Evolutionary conservation across 30 jellyfish, hydroid and myxozoan genomes (phyloP), one percentile per base, ranked within the genome.

Genomic region (Mastigias papua): DNA sequence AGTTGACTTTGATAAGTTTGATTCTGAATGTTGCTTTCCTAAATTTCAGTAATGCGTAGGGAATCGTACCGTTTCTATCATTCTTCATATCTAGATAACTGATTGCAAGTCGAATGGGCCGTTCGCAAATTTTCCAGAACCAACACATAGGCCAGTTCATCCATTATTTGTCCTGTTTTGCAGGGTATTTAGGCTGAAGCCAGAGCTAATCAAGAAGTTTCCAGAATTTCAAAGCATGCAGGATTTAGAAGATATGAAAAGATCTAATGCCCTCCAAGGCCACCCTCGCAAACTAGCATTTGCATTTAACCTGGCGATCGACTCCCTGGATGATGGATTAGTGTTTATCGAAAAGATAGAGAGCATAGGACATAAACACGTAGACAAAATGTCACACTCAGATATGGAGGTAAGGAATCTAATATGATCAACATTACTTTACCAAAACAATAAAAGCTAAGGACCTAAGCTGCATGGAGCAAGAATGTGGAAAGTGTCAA

Each of bases 301-400:
- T 48, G 91, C 91, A 35, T 82, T 82, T 65, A 69, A 69, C 27
- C 35, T 82, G 60, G 91, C 91, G 13, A 82, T 82, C 26, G 81
- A 68, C 17, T 82, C 84, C 17, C 51, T 82, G 31, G 84, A 82
- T 32, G 91, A 82, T 69, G 91, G 84, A 2, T 32, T 62, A 25
- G 46, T 26, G 23, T 82, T 82, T 77, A 82, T 82, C 57, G 84
- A 68, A 69, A 82, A 82, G 42, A 82, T 82, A 13, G 91, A 82
- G 29, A 82, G 91, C 81, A 68, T 82, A 16, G 91, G 91, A 1
- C 32, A 67, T 48, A 82, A 67, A 22, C 91, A 82, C 48, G 8
- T 82, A 21, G 77, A 68, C 49, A 82, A 82, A 82, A 62, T 82
- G 91, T 49, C 80, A 20, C 73, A 51, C 28, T 37, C 35, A 2